These are phyloP conservation scores for Tethea ocularis DNA, from an alignment of 2,888 invertebrate genomes.

Conservation along the genomic window DNA sequence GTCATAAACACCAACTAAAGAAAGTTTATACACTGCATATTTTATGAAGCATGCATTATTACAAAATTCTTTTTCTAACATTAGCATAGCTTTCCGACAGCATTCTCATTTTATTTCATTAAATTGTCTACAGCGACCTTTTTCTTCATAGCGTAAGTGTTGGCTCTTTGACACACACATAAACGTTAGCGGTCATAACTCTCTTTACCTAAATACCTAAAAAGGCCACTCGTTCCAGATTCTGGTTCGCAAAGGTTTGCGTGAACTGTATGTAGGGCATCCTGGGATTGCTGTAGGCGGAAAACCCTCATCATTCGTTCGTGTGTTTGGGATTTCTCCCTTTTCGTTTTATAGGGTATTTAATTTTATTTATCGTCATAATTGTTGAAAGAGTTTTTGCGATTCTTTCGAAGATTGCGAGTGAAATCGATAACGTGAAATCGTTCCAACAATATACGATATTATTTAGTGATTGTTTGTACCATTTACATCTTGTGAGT, in stretches of 20 bases:
- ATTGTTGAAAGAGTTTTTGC: not conserved
- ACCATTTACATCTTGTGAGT: no score
- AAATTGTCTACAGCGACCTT: not conserved
- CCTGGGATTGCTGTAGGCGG: constrained; percentile 1
- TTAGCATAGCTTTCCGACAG: not conserved
- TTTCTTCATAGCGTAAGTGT: not conserved
- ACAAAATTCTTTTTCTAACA: not conserved
- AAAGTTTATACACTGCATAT: not conserved
- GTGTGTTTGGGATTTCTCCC: constrained; percentile 8
- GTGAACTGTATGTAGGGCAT: constrained; percentile 10
- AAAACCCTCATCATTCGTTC: constrained; percentile 7
- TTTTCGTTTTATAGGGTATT: constrained; percentile 1
- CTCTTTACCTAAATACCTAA: constrained; percentile 9
- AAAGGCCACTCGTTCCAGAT: constrained; percentile 11
- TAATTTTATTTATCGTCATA: constrained; percentile 5
- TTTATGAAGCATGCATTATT: not conserved
- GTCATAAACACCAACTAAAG: not conserved
- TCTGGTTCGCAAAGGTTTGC: constrained; percentile 6
- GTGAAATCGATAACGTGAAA: not conserved
- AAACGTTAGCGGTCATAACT: constrained; percentile 1
- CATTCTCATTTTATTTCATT: not conserved
- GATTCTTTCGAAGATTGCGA: not conserved
- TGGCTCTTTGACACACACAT: not conserved
- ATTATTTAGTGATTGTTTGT: no score
- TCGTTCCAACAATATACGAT: not conserved